Evolutionary conservation across 2,797 vertebrate genomes (phyloP), one percentile per base, ranked within the genome.

Genomic region (Notoglanidium macrostoma): DNA sequence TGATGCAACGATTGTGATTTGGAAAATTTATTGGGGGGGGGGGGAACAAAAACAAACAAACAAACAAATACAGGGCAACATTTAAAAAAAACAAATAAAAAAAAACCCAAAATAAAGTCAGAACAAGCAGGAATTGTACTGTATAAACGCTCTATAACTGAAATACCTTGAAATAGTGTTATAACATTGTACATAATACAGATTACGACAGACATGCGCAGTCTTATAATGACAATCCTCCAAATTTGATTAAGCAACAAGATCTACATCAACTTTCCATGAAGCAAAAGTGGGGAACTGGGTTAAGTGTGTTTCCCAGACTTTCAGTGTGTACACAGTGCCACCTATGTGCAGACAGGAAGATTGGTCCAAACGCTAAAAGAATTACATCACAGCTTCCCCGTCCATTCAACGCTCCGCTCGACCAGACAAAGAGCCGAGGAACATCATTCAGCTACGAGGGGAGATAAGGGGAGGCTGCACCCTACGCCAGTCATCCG

Each of bases 351-450:
- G 84, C 65, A 85, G 77, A 85, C 12, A 35, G 68, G 7, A 32
- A 19, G 49, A 84, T 29, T 0, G 77, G 46, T 55, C 59, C 84
- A 85, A 74, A 77, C 85, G 54, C 44, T 49, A 61, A 88, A 85
- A 51, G 87, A 83, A 92, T 92, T 92, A 92, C 91, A 91, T 92
- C 91, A 92, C 90, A 88, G 81, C 72, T 88, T 78, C 68, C 61
- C 70, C 35, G 40, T 55, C 78, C 90, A 89, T 90, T 88, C 89
- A 89, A 57, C 49, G 84, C 67, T 49, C 82, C 40, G 65, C 81
- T 83, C 83, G 67, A n/a, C 76, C 91, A 92, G 90, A 92, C 91
- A 92, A 92, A 92, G 91, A 91, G 85, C 88, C 7, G 40, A 83
- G 78, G 68, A 87, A 74, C 89, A 89, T 86, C 86, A 88, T 87